A percentile compares a stretch with the other conserved stretches of the same genome.
Evolutionary conservation across 2,113 vertebrate species (phyloP).

Genomic region (Onychorhynchus coronatus): DNA sequence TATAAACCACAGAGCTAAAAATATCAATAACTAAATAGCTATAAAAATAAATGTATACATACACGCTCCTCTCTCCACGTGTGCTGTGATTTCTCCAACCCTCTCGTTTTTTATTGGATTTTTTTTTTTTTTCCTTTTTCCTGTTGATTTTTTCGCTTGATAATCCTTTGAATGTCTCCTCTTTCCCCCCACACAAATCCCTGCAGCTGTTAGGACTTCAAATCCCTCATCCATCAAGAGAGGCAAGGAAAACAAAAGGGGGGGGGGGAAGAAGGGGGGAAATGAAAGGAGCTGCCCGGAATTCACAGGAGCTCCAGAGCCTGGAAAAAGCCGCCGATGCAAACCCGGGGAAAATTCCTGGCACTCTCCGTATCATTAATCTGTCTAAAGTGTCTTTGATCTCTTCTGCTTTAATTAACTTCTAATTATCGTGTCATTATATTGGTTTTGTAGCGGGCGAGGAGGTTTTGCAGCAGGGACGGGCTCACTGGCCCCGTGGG

Average conservation of each 20-base stretch:
- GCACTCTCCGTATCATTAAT: conserved; percentile 68
- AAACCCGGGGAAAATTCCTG: conserved; percentile 50
- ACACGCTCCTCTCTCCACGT: background rate
- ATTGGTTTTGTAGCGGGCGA: background rate
- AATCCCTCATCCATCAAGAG: conserved; percentile 61
- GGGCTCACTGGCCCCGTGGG: background rate
- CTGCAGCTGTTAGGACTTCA: conserved; percentile 72
- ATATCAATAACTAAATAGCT: background rate
- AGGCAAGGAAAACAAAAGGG: background rate
- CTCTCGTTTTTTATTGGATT: background rate
- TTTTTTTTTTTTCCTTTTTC: background rate
- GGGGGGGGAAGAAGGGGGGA: background rate
- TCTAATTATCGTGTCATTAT: conserved; percentile 73
- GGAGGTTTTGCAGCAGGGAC: background rate
- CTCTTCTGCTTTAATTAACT: conserved; percentile 78
- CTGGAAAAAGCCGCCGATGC: background rate
- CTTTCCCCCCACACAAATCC: conserved; percentile 51
- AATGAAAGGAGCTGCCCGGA: conserved; percentile 39
- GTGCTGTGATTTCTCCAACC: background rate
- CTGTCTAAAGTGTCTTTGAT: conserved; percentile 78
- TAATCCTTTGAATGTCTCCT: conserved; percentile 63
- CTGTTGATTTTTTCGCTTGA: conserved; percentile 51
- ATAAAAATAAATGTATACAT: background rate
- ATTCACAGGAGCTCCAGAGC: background rate
- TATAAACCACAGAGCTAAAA: background rate